Percentiles rank a stretch among this genome's conserved stretches.
These are phyloP conservation scores for Ploceus nigricollis DNA, from an alignment of 2,113 vertebrate species.

Conservation along the genomic window DNA sequence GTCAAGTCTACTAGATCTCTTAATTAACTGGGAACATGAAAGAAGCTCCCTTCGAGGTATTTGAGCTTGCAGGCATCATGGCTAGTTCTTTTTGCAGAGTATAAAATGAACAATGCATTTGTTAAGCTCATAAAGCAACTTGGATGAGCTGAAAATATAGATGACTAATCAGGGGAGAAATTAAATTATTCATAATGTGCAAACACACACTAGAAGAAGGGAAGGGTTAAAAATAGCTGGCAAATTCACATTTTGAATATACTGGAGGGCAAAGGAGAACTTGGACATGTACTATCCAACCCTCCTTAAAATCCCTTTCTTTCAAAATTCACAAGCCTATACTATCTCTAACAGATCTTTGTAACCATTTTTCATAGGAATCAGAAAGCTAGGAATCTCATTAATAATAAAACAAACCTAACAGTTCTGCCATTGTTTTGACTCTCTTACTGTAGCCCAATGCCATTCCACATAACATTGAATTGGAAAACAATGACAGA, in stretches of 20 bases:
- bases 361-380: not conserved
- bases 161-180: not conserved
- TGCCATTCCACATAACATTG: not conserved
- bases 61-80: not conserved
- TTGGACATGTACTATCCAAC: not conserved
- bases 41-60: not conserved
- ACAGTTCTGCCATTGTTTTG: not conserved
- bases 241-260: not conserved
- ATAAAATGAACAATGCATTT: slow-evolving; percentile 14
- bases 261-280: not conserved
- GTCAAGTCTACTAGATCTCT: slow-evolving; percentile 18
- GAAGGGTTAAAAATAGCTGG: not conserved
- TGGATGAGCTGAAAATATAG: not conserved
- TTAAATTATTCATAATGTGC: not conserved
- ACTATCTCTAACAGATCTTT: not conserved
- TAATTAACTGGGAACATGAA: slow-evolving; percentile 34
- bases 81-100: not conserved
- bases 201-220: not conserved
- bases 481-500: not conserved
- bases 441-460: not conserved
- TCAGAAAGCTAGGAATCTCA: not conserved
- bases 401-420: not conserved
- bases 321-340: not conserved
- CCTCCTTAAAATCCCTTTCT: not conserved
- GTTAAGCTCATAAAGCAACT: not conserved